phyloP scores from a whole-genome alignment of 2,797 vertebrate genomes.

The Nyctalus aviator region DNA sequence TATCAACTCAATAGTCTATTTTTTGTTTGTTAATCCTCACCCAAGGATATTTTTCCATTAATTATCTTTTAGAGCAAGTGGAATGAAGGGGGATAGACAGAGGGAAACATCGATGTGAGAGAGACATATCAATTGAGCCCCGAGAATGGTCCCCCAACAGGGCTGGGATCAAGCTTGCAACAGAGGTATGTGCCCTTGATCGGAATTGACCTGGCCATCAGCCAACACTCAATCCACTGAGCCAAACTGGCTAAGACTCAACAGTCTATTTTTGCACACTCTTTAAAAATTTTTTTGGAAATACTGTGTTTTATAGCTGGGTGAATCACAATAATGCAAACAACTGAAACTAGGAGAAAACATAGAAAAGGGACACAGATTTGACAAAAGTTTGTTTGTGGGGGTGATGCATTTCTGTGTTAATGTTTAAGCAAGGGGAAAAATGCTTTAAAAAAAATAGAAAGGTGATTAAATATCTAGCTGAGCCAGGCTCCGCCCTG shows the following conservation, averaged over 20 bases:
- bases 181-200: too few species aligned
- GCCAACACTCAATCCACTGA: too few species aligned
- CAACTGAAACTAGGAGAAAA: background rate
- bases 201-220: too few species aligned
- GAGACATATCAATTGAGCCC: too few species aligned
- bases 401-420: background rate
- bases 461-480: background rate
- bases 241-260: background rate
- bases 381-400: background rate
- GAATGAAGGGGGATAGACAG: too few species aligned
- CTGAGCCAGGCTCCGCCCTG: background rate
- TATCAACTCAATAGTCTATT: background rate
- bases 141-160: too few species aligned
- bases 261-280: background rate
- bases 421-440: background rate
- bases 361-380: background rate
- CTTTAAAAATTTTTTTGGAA: background rate
- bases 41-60: too few species aligned
- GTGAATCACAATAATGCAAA: background rate
- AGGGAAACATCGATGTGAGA: too few species aligned
- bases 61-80: too few species aligned
- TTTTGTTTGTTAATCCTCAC: too few species aligned
- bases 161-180: too few species aligned
- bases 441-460: background rate
- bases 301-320: background rate